Conservation (phyloP, 2,113 vertebrate genomes). For the Micromys minutus region DNA sequence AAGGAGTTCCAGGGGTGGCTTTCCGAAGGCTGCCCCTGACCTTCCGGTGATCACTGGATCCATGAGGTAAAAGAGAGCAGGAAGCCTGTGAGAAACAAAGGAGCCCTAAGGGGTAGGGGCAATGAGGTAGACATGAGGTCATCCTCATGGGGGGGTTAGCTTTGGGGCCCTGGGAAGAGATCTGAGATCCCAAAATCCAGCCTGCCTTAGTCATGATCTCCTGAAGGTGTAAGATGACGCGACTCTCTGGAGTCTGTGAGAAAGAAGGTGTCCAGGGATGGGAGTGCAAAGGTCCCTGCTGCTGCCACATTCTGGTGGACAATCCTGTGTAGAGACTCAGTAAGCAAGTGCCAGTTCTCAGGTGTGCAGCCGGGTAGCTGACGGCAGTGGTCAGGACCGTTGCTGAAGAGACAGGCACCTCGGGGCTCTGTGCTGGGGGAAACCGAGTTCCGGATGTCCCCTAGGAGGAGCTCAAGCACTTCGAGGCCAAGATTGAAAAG, state of each 20-base stretch:
- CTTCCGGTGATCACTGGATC: background rate
- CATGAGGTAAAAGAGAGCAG: background rate
- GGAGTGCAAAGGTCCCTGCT: background rate
- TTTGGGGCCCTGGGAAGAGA: background rate
- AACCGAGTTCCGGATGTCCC: background rate
- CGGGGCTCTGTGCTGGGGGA: background rate
- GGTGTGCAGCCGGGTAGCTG: background rate
- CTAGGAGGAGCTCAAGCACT: constrained; percentile 96
- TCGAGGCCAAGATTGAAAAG: constrained; percentile 97
- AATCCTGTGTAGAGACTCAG: background rate
- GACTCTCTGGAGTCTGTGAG: background rate
- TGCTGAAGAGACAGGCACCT: background rate
- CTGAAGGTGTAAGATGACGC: background rate
- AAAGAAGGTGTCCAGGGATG: background rate
- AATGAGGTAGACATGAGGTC: too few species aligned
- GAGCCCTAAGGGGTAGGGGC: too few species aligned
- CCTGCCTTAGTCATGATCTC: background rate
- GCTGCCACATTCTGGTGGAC: background rate
- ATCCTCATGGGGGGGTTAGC: background rate
- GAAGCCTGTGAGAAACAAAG: background rate
- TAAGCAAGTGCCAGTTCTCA: background rate
- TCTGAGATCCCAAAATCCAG: background rate
- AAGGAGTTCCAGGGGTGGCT: background rate
- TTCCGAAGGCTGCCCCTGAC: background rate
- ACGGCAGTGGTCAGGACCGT: background rate